Percentiles rank a stretch among this genome's conserved stretches.
Evolutionary conservation across 2,888 invertebrate species (phyloP).

Genomic region (Rutpela maculata): DNA sequence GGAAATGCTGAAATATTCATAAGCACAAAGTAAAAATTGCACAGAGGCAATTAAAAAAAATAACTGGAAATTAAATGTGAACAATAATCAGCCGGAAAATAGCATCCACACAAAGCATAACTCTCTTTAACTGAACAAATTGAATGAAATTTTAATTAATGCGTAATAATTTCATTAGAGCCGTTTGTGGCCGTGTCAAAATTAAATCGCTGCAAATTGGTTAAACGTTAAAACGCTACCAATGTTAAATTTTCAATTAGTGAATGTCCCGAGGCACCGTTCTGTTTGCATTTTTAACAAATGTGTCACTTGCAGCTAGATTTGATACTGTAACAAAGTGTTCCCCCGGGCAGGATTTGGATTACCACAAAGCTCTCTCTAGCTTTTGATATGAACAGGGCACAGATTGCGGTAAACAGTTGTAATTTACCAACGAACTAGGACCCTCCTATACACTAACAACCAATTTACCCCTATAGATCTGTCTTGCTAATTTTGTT

Average conservation of each 20-base stretch:
- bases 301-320: conserved; percentile 71
- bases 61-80: conserved; percentile 49
- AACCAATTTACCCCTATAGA: conserved; percentile 33
- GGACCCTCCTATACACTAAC: conserved; percentile 33
- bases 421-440: conserved; percentile 37
- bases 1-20: conserved; percentile 40
- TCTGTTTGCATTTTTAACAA: conserved; percentile 69
- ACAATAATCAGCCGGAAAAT: conserved; percentile 51
- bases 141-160: conserved; percentile 73
- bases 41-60: conserved; percentile 46
- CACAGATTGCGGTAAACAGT: conserved; percentile 50
- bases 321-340: conserved; percentile 70
- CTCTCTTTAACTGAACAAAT: conserved; percentile 63
- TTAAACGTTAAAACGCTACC: conserved; percentile 58
- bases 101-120: conserved; percentile 61
- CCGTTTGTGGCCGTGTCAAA: conserved; percentile 64
- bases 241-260: conserved; percentile 71
- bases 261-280: conserved; percentile 61
- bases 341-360: conserved; percentile 50
- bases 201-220: conserved; percentile 68
- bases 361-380: conserved; percentile 55
- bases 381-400: conserved; percentile 60
- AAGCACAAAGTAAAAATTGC: conserved; percentile 46
- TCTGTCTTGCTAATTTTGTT: conserved; percentile 17
- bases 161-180: conserved; percentile 72